Base-by-base conservation (phyloP, 2,888 invertebrate genomes). In the Pristionchus arcanus region DNA sequence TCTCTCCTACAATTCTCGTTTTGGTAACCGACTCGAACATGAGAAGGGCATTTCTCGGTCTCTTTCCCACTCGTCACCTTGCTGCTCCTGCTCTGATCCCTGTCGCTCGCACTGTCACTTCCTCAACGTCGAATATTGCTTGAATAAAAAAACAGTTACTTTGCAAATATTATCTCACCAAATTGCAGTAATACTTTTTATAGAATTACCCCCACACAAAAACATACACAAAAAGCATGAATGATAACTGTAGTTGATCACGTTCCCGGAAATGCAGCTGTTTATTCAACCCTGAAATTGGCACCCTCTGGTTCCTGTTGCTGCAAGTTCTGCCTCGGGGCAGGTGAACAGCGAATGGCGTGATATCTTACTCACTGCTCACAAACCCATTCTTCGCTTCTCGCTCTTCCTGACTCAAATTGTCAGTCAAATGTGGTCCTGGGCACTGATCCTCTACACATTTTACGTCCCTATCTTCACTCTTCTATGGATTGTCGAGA, bases 401-500 rank as follows among this genome's bases (percentile, higher is more conserved):
- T n/a, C 63, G 3, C 5, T 68, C 68, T 68, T 11, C 5, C 2
- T 25, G 7, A n/a, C n/a, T 7, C 15, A 66, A 66, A 11, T 11
- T 25, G 15, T 31, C 31, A 3, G 9, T 42, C 42, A 74, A n/a
- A 81, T 81, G 81, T 81, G 81, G 81, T 81, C 81, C 7, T 81
- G 49, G 49, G 7, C 49, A 2, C 49, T 81, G 11, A 81, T 81
- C n/a, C 28, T 81, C 9, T 49, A 81, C 28, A 81, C 49, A 3
- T 28, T 81, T 16, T 81, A 81, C 49, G 81, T 81, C 21, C 81
- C 81, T 13, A 53, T 81, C 21, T 81, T 81, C 49, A 81, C 28
- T 19, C 3, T 53, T 0, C 28, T 81, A 1, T 81, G 81, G 81
- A 81, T 81, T 19, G 49, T 81, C 28, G 81, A 81, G 15, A 81